A percentile compares a stretch with the other conserved stretches of the same genome.
phyloP scores from a whole-genome alignment of 2,888 invertebrate species.

The Tholera decimalis region DNA sequence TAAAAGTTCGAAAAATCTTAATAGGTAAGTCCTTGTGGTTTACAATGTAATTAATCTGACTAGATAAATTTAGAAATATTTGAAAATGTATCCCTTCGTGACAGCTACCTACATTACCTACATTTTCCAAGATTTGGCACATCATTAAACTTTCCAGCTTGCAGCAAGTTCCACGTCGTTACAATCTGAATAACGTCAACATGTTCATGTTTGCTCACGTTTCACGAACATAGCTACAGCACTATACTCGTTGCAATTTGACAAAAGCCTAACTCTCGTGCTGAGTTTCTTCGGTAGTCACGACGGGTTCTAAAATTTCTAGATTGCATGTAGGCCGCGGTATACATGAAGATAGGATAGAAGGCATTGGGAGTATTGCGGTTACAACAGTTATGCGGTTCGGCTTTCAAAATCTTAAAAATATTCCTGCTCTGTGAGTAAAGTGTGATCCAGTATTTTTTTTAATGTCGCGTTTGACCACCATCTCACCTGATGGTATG shows the following conservation, averaged over 20 bases:
- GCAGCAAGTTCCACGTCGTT: conserved; percentile 41
- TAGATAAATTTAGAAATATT: not conserved
- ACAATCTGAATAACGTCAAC: conserved; percentile 57
- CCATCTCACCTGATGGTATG: too few relatives aligned
- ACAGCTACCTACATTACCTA: conserved; percentile 11
- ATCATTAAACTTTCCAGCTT: conserved; percentile 53
- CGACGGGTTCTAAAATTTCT: too few relatives aligned
- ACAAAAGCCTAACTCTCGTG: conserved; percentile 17
- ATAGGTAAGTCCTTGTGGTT: too few relatives aligned
- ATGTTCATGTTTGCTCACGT: conserved; percentile 46
- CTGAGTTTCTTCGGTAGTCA: conserved; percentile 4
- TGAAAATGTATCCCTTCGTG: not conserved
- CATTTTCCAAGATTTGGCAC: conserved; percentile 22
- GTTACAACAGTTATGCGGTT: too few relatives aligned
- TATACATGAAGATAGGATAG: too few relatives aligned
- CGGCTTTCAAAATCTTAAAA: too few relatives aligned
- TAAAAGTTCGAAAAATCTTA: not conserved
- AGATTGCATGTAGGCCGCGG: too few relatives aligned
- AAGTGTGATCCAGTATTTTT: too few relatives aligned
- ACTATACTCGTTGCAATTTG: conserved; percentile 19
- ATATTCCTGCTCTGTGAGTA: too few relatives aligned
- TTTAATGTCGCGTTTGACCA: too few relatives aligned
- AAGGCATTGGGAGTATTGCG: too few relatives aligned
- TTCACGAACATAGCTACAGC: conserved; percentile 16
- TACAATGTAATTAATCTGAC: too few relatives aligned